Evolutionary conservation across 2,797 vertebrate species (phyloP).

Genomic region (Coreius guichenoti): DNA sequence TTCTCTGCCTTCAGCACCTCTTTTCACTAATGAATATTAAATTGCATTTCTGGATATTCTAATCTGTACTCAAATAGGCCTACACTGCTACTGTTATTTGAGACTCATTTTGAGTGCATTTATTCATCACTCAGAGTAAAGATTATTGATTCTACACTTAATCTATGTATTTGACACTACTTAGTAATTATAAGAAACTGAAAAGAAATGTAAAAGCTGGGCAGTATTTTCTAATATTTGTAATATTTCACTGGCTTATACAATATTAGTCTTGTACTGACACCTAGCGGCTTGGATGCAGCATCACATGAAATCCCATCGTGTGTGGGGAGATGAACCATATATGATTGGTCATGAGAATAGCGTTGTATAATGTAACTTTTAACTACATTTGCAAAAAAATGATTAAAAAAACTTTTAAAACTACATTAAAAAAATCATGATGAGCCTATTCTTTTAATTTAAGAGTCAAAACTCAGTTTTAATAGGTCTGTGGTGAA

Average conservation of each 20-base stretch:
- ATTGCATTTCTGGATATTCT: background rate
- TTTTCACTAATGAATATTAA: background rate
- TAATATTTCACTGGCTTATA: background rate
- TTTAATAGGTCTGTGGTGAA: background rate
- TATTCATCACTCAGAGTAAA: background rate
- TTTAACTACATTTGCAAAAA: background rate
- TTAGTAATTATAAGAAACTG: background rate
- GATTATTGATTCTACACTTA: background rate
- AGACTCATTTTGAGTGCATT: background rate
- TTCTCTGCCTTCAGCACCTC: background rate
- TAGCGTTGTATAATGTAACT: too few relatives aligned
- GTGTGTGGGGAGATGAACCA: background rate
- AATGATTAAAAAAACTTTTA: too few relatives aligned
- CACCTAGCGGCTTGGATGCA: background rate
- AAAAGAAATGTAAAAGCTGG: background rate
- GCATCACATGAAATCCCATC: background rate
- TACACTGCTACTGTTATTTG: background rate
- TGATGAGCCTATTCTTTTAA: background rate
- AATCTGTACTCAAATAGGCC: background rate
- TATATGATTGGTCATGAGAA: background rate
- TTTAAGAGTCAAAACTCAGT: background rate
- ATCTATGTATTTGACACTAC: background rate
- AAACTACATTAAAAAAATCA: background rate
- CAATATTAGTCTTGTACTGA: conserved; percentile 12
- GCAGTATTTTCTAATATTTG: background rate